Evolutionary conservation across 2,888 invertebrate species (phyloP), one percentile per base, ranked within the genome.

Genomic region (Chrysomela aeneicollis): DNA sequence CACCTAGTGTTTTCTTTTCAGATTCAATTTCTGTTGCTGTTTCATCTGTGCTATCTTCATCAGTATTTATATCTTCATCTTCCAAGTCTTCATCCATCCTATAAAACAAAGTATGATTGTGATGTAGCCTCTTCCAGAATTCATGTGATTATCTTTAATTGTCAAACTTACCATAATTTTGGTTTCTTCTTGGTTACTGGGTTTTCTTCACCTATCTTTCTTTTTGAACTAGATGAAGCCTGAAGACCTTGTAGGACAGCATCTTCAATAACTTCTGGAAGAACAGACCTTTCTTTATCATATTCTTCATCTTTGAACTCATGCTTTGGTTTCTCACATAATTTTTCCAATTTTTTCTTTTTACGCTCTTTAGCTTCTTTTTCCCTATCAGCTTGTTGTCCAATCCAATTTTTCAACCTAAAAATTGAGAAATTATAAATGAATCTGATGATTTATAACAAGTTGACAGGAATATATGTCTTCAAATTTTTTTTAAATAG

Each of bases 331-430:
- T 90, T 88, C 6, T 92, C 88, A 37, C 91, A 85, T 17, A 97
- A 84, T 70, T 89, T 87, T 72, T 94, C 93, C 15, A 95, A 82
- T 80, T 93, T 94, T 72, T 88, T 90, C 74, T 90, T 89, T 73
- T 92, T 92, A 19, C 90, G 86, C 59, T 92, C 92, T 1, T 87
- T 87, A 0, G 90, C 87, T 79, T 94, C 94, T 60, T 92, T 91
- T 71, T 96, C 93, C 3, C 93, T 85, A 35, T 94, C 93, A 17
- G 90, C 89, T 80, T 96, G 92, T 64, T 94, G 93, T 1, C 92
- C 90, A 37, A 97, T 86, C 95, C 96, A 97, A 64, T 93, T 93
- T 75, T 97, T 91, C 1, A 98, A 84, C 59, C 95, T 87, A 63
- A n/a, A 68, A 71, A 62, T 51, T 97, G 84, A 55, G 94, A 87